phyloP scores from a whole-genome alignment of 2,888 invertebrate genomes.

The Pseudanteris insignis region DNA sequence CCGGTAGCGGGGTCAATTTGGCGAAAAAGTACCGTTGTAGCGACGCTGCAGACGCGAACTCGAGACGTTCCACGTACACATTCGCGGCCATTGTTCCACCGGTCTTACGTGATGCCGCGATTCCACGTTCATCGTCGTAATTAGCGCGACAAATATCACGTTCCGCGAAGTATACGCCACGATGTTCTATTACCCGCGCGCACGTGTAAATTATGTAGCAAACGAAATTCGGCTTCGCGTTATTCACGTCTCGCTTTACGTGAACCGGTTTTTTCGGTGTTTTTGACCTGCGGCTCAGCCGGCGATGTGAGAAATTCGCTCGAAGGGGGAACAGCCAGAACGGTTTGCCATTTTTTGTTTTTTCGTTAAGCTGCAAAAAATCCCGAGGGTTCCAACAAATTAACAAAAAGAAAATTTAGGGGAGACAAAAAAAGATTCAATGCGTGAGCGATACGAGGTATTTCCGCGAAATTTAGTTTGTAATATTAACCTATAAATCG shows the following conservation, averaged over 20 bases:
- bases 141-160: constrained; percentile 25
- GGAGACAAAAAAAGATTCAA: too few relatives aligned
- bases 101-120: constrained; percentile 15
- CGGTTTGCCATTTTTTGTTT: too few relatives aligned
- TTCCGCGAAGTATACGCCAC: constrained; percentile 11
- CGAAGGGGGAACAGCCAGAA: too few relatives aligned
- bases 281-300: constrained; percentile 11
- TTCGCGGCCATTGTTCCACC: constrained; percentile 22
- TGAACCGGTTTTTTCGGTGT: constrained; percentile 23
- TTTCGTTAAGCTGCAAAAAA: too few relatives aligned
- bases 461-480: background rate
- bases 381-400: too few relatives aligned
- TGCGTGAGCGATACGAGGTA: too few relatives aligned
- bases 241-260: constrained; percentile 12
- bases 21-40: constrained; percentile 45
- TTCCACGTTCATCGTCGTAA: constrained; percentile 19
- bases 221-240: constrained; percentile 20
- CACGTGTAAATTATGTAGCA: constrained; percentile 12
- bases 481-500: constrained; percentile 19
- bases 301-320: constrained; percentile 12
- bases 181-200: constrained; percentile 3
- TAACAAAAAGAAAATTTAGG: too few relatives aligned
- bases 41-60: background rate
- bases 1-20: constrained; percentile 53
- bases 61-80: constrained; percentile 13